These are phyloP conservation scores for Monarcha castaneiventris DNA, from an alignment of 2,113 vertebrate species.

Conservation along the genomic window DNA sequence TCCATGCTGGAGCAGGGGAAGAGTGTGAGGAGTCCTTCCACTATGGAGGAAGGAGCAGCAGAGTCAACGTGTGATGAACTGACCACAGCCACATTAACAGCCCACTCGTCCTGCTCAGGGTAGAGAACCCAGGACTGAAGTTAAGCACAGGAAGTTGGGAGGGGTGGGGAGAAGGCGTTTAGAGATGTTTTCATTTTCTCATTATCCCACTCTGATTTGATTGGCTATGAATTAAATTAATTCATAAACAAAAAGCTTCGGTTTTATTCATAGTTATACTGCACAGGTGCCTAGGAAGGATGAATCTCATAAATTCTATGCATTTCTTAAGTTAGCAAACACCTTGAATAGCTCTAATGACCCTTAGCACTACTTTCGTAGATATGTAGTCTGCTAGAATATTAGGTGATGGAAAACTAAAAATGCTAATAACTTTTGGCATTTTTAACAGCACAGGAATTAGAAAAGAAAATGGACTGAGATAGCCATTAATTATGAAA, in stretches of 20 bases:
- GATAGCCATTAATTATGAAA: constrained; percentile 14
- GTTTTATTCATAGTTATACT: background rate
- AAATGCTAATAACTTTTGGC: background rate
- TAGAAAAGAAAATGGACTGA: constrained; percentile 40
- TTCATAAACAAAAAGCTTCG: background rate
- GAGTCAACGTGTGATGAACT: background rate
- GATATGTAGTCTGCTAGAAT: background rate
- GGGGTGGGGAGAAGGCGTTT: background rate
- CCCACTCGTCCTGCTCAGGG: rapidly evolving
- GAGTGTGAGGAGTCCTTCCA: background rate
- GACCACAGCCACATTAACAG: background rate
- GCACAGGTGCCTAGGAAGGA: background rate
- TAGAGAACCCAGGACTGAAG: background rate
- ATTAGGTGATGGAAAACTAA: background rate
- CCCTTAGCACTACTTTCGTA: background rate
- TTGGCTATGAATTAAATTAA: background rate
- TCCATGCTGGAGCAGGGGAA: background rate
- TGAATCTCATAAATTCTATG: background rate
- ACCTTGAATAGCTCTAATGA: background rate
- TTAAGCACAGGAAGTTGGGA: background rate
- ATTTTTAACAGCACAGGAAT: background rate
- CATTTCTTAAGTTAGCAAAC: background rate
- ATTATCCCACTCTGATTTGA: background rate
- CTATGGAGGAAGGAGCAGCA: background rate
- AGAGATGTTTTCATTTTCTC: background rate